Evolutionary conservation across 2,888 invertebrate species (phyloP).

Genomic region (Metellina segmentata): DNA sequence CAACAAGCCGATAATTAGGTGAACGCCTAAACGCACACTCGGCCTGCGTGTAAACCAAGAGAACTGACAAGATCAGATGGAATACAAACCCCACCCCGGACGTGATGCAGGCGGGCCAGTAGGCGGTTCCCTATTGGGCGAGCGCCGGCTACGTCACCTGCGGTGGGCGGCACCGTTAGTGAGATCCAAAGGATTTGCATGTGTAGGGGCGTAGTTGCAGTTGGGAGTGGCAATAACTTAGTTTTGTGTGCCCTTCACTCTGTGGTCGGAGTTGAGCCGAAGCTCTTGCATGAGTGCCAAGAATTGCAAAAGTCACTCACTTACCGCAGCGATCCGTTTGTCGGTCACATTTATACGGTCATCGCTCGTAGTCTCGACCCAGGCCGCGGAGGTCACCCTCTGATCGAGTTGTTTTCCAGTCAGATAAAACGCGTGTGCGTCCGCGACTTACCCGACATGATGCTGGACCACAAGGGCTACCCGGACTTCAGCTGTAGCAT

Average conservation of each 20-base stretch:
- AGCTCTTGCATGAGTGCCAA: constrained; percentile 67
- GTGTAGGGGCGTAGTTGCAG: constrained; percentile 70
- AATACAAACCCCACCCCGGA: constrained; percentile 70
- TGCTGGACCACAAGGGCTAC: constrained; percentile 73
- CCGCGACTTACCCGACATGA: constrained; percentile 32
- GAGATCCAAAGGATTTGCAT: constrained; percentile 72
- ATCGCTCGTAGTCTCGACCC: constrained; percentile 66
- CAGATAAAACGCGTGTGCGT: constrained; percentile 18
- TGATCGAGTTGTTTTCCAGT: constrained; percentile 32
- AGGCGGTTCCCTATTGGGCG: constrained; percentile 60
- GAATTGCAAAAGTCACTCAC: constrained; percentile 71
- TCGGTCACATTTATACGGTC: constrained; percentile 70
- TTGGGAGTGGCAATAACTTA: constrained; percentile 57
- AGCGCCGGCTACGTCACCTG: constrained; percentile 49
- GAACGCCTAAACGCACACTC: constrained; percentile 65
- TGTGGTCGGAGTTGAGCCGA: constrained; percentile 67
- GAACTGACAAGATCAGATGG: constrained; percentile 44
- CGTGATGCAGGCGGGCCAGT: constrained; percentile 42
- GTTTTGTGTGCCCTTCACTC: constrained; percentile 76
- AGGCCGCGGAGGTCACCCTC: constrained; percentile 56
- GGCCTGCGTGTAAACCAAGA: constrained; percentile 46
- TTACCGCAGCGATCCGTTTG: constrained; percentile 11
- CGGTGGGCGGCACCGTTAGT: constrained; percentile 43
- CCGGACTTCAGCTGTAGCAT: constrained; percentile 76
- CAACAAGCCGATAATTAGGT: constrained; percentile 76